phyloP scores from a whole-genome alignment of 2,888 invertebrate genomes.

The Aquatica leii region DNA sequence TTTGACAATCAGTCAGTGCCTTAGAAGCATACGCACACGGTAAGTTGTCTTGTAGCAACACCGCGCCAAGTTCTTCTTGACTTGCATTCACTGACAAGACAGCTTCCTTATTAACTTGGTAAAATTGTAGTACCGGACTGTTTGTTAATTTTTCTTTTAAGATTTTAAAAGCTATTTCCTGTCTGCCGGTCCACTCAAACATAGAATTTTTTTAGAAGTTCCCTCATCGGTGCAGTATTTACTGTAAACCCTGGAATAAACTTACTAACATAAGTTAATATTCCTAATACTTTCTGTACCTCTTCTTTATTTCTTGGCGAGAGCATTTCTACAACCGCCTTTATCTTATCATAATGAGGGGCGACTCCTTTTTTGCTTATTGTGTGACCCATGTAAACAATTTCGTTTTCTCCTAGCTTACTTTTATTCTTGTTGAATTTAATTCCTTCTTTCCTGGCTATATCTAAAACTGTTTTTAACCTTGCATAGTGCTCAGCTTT shows the following conservation, averaged over 20 bases:
- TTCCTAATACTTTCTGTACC: background rate
- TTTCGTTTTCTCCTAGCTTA: background rate
- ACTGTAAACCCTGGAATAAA: background rate
- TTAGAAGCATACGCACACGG: no score
- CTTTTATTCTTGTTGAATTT: no score
- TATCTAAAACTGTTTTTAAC: no score
- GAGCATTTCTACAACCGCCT: no score
- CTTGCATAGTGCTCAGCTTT: no score
- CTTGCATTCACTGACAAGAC: slow-evolving; percentile 14
- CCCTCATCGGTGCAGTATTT: background rate
- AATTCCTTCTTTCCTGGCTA: no score
- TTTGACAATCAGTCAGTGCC: no score
- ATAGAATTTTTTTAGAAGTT: background rate
- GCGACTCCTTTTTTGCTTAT: background rate
- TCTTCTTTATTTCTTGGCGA: background rate
- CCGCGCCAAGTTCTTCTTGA: slow-evolving; percentile 43
- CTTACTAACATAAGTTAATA: background rate
- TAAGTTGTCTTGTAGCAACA: slow-evolving; percentile 49
- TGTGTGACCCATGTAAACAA: no score
- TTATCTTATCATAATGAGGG: no score
- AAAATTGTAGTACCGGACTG: slow-evolving; percentile 15
- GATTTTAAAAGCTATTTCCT: no score
- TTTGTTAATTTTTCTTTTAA: no score
- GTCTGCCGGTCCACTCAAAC: no score
- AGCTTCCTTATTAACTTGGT: slow-evolving; percentile 8